Evolutionary conservation across 2,797 vertebrate genomes (phyloP).

Genomic region (Brotula barbata): DNA sequence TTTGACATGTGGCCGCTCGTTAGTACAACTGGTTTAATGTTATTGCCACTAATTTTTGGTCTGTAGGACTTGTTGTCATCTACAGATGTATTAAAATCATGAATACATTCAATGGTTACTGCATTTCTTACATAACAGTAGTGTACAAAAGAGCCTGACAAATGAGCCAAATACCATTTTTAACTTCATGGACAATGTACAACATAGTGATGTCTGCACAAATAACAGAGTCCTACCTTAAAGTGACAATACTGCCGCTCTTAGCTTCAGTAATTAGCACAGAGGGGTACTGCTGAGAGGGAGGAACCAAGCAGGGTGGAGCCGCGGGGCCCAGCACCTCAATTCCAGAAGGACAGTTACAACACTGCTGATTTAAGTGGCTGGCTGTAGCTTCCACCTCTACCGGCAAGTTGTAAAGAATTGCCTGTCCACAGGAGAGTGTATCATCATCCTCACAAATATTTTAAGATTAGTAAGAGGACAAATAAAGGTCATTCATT

Average conservation of each 20-base stretch:
- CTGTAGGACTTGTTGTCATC: no score
- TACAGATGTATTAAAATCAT: no score
- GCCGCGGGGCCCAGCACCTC: conserved; percentile 48
- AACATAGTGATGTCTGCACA: background rate
- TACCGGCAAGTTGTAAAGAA: conserved; percentile 72
- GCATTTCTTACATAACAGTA: no score
- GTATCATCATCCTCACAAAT: background rate
- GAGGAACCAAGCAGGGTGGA: conserved; percentile 80
- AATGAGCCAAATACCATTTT: no score
- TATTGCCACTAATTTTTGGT: no score
- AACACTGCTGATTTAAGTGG: conserved; percentile 11
- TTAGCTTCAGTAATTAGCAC: conserved; percentile 86
- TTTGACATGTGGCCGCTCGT: no score
- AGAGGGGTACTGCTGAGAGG: conserved; percentile 84
- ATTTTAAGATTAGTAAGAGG: background rate
- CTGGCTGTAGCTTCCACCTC: conserved; percentile 11
- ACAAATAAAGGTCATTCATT: no score
- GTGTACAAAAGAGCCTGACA: background rate
- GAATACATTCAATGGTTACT: no score
- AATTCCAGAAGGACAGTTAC: conserved; percentile 41
- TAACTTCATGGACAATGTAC: background rate
- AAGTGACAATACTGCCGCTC: conserved; percentile 82
- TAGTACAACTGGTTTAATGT: no score
- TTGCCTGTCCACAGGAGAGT: conserved; percentile 72
- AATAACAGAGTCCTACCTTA: conserved; percentile 79